These are phyloP conservation scores for Hylaeus volcanicus DNA, from an alignment of 1,140 invertebrate genomes.

Conservation along the genomic window DNA sequence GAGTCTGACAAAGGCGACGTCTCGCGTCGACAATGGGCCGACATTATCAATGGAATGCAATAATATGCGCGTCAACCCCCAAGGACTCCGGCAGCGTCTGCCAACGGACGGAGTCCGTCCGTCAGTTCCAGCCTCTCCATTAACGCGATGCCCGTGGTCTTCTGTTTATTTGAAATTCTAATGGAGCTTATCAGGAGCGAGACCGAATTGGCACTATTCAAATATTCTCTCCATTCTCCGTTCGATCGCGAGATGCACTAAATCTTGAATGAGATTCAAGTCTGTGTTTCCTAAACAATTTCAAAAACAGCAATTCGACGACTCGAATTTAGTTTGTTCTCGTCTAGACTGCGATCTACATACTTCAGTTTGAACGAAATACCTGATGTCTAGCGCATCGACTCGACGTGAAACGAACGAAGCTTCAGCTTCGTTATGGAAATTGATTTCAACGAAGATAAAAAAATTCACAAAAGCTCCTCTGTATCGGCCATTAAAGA, in stretches of 20 bases:
- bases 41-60: conserved; percentile 21
- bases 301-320: too few relatives aligned
- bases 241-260: neutral
- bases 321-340: too few relatives aligned
- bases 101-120: neutral
- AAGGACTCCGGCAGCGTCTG: neutral
- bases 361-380: too few relatives aligned
- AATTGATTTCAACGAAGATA: neutral
- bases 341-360: too few relatives aligned
- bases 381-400: too few relatives aligned
- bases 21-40: neutral
- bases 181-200: neutral
- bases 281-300: too few relatives aligned
- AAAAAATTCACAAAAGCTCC: neutral
- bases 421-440: neutral
- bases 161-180: conserved; percentile 29
- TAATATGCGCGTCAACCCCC: neutral
- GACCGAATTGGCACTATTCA: neutral
- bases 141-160: neutral
- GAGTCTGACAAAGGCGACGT: neutral
- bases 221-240: neutral
- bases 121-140: neutral
- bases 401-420: too few relatives aligned
- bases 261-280: too few relatives aligned
- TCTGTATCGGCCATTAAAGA: neutral